Conservation (phyloP, 23 tunicate species). For the Clavelina lepadiformis region DNA sequence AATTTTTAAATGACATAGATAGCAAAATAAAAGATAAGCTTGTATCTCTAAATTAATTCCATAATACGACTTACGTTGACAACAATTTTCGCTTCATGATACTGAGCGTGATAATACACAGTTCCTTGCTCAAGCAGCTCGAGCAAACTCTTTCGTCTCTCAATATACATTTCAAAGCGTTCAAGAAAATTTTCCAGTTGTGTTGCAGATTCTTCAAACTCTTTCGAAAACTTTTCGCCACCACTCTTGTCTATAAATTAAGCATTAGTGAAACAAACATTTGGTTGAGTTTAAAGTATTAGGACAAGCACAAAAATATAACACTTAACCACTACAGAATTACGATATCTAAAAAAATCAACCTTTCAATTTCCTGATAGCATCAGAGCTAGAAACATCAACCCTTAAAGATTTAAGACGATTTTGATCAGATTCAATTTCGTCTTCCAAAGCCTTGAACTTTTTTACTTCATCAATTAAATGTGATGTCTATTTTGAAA, state of each 20-base stretch:
- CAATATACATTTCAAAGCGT: slow-evolving; percentile 61
- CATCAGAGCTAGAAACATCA: slow-evolving; percentile 68
- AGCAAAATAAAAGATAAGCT: background rate
- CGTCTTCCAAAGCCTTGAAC: slow-evolving; percentile 64
- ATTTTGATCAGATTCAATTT: slow-evolving; percentile 44
- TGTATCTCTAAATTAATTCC: background rate
- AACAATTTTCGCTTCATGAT: slow-evolving; percentile 86
- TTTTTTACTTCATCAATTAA: slow-evolving; percentile 44
- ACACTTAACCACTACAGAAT: background rate
- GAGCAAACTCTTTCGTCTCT: slow-evolving; percentile 48
- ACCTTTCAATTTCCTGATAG: slow-evolving; percentile 77
- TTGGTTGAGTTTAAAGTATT: background rate
- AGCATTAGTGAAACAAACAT: background rate
- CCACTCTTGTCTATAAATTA: slow-evolving; percentile 81
- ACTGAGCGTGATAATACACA: slow-evolving; percentile 82
- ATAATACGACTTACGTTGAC: slow-evolving; percentile 60
- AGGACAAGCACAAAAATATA: background rate
- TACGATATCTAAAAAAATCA: background rate
- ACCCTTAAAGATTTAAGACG: slow-evolving; percentile 39
- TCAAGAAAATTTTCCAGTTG: slow-evolving; percentile 53
- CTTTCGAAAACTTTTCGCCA: slow-evolving; percentile 71
- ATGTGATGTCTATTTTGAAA: slow-evolving; percentile 39
- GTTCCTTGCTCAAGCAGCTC: slow-evolving; percentile 67
- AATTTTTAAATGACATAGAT: background rate
- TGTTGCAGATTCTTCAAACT: slow-evolving; percentile 79